These are phyloP conservation scores for Electrona antarctica DNA, from an alignment of 2,113 vertebrate species.

Conservation along the genomic window DNA sequence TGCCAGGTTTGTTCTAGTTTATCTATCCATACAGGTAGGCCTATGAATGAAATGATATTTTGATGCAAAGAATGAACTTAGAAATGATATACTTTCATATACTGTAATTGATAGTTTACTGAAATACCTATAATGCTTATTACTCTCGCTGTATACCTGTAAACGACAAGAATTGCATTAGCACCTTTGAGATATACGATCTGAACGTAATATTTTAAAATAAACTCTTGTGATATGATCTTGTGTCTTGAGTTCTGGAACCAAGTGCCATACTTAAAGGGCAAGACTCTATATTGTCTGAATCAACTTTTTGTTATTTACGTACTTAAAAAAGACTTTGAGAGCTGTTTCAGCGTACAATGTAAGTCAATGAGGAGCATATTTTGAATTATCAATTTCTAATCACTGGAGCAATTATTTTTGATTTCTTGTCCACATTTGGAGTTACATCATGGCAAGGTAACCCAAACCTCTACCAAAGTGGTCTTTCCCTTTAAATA, in stretches of 20 bases:
- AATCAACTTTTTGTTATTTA: too few relatives aligned
- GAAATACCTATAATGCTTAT: conserved; percentile 63
- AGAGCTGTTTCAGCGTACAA: too few relatives aligned
- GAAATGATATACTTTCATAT: conserved; percentile 68
- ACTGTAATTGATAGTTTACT: conserved; percentile 57
- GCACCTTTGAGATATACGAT: conserved; percentile 71
- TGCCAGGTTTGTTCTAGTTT: conserved; percentile 47
- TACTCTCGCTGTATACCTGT: conserved; percentile 68
- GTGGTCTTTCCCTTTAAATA: too few relatives aligned
- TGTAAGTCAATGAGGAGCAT: too few relatives aligned
- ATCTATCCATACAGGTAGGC: conserved; percentile 46
- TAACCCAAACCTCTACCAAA: too few relatives aligned
- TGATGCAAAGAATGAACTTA: conserved; percentile 58
- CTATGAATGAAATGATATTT: conserved; percentile 69
- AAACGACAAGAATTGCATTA: conserved; percentile 68
- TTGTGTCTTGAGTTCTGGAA: conserved; percentile 32
- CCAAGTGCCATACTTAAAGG: too few relatives aligned
- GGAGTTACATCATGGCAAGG: too few relatives aligned
- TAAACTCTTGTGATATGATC: conserved; percentile 73
- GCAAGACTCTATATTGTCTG: too few relatives aligned
- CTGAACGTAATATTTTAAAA: conserved; percentile 80
- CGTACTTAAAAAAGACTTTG: too few relatives aligned
- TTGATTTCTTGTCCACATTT: too few relatives aligned
- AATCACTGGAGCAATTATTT: too few relatives aligned
- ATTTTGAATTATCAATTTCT: too few relatives aligned